Conservation (phyloP, 2,888 invertebrate genomes). For the Electrophaes corylata region DNA sequence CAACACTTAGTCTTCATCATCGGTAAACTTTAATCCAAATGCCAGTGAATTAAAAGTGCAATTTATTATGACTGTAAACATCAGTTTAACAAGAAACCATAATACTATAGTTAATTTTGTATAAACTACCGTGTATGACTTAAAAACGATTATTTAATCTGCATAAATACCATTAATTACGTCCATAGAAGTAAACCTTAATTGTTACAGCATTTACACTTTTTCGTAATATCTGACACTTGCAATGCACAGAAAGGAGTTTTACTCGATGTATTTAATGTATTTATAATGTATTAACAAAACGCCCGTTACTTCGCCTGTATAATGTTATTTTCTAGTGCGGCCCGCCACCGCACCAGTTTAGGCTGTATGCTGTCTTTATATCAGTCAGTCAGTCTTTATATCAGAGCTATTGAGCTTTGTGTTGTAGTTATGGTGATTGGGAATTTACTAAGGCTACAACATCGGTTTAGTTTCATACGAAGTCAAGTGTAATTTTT, state of each 20-base stretch:
- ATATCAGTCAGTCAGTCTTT: too few species aligned
- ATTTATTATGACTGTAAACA: too few species aligned
- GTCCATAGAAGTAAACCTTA: constrained; percentile 22
- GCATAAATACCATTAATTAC: constrained; percentile 26
- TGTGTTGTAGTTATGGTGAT: too few species aligned
- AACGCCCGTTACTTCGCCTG: too few species aligned
- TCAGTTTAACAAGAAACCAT: neutral
- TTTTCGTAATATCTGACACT: constrained; percentile 28
- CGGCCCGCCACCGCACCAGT: too few species aligned
- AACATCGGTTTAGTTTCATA: too few species aligned
- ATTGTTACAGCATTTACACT: constrained; percentile 27
- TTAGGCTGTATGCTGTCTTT: too few species aligned
- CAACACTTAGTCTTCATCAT: neutral
- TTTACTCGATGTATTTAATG: neutral
- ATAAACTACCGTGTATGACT: constrained; percentile 9
- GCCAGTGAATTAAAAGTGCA: neutral
- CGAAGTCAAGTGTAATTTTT: too few species aligned
- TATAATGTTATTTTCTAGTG: too few species aligned
- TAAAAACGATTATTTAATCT: constrained; percentile 24
- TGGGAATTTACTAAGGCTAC: too few species aligned
- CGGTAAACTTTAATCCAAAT: neutral
- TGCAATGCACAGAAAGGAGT: constrained; percentile 22
- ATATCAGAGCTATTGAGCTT: too few species aligned
- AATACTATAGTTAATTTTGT: neutral
- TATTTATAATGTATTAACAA: too few species aligned